Percentiles rank a stretch among this genome's conserved stretches.
phyloP scores from a whole-genome alignment of 2,797 vertebrate species.

The Sebastolobus alascanus region DNA sequence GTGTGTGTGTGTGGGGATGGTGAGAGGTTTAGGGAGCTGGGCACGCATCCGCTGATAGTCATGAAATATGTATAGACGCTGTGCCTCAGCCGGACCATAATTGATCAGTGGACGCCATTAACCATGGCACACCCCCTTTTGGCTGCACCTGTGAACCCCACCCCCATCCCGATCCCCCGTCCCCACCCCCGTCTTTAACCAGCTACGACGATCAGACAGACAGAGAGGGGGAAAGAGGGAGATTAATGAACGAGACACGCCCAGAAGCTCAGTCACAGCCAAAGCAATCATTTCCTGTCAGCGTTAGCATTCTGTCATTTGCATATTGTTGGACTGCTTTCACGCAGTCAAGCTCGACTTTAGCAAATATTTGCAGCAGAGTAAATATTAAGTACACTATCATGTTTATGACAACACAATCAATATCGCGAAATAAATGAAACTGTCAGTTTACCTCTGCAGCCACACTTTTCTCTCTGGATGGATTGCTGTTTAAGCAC shows the following conservation, averaged over 20 bases:
- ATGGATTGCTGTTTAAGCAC: conserved; percentile 17
- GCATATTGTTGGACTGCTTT: conserved; percentile 25
- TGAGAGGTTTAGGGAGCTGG: conserved; percentile 45
- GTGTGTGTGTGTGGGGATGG: conserved; percentile 13
- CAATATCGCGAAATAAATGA: conserved; percentile 28
- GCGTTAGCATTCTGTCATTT: conserved; percentile 35
- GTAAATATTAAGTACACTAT: conserved; percentile 29
- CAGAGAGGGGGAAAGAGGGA: conserved; percentile 24
- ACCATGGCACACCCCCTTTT: conserved; percentile 37
- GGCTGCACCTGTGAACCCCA: conserved; percentile 76
- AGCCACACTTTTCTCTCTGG: neutral
- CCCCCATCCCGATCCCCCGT: conserved; percentile 2
- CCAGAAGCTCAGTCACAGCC: conserved; percentile 60
- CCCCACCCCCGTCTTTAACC: conserved; percentile 50
- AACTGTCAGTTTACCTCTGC: conserved; percentile 23
- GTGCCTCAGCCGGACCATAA: conserved; percentile 65
- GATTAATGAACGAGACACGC: conserved; percentile 62
- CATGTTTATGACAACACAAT: conserved; percentile 30
- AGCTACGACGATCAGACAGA: conserved; percentile 40
- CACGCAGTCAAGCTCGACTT: conserved; percentile 9
- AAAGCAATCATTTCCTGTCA: conserved; percentile 50
- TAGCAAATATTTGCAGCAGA: conserved; percentile 20
- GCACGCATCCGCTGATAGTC: conserved; percentile 64
- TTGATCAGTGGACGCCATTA: conserved; percentile 74
- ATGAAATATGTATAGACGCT: conserved; percentile 83